Evolutionary conservation across 1,140 invertebrate species (phyloP), one percentile per base, ranked within the genome.

Genomic region (Temnothorax nylanderi): DNA sequence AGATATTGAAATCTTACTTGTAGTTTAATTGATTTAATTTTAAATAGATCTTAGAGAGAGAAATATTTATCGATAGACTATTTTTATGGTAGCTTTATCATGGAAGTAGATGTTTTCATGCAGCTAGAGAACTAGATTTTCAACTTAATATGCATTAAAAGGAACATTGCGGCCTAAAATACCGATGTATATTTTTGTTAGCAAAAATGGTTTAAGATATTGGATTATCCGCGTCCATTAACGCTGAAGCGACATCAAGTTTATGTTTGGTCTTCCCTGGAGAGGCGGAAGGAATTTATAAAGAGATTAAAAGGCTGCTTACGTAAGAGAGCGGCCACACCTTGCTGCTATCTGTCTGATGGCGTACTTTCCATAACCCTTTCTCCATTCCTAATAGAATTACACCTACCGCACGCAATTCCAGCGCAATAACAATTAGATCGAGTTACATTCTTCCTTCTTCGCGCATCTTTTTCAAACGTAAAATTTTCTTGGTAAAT

Each of bases 301-400:
- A 84, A 84, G 32, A 84, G 80, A 84, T 60, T 60, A 84, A 84
- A 72, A 84, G 32, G 37, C n/a, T 60, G 69, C 80, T 84, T 84
- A 74, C 67, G 67, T 74, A 82, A 82, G 51, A 82, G 65, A 41
- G 34, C 32, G 47, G 26, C 67, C 80, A 41, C 80, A 74, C 80
- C 80, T 74, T 72, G 49, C 51, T 56, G 54, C 37, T n/a, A 74
- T 58, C 77, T 54, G 16, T 82, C 41, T 82, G 26, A 34, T 71
- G 49, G 26, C 13, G 8, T 49, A 60, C 26, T n/a, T 75, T 60
- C 16, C 67, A 47, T 16, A 81, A 41, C 26, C 58, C n/a, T 13
- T 75, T 60, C 80, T 75, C 13, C 13, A 60, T 62, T 60, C 41
- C 18, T 8, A 54, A 84, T 82, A 60, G 41, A 3, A 44, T 75